Base-by-base conservation (phyloP, 2,888 invertebrate genomes). In the Himalopsyche anomala region DNA sequence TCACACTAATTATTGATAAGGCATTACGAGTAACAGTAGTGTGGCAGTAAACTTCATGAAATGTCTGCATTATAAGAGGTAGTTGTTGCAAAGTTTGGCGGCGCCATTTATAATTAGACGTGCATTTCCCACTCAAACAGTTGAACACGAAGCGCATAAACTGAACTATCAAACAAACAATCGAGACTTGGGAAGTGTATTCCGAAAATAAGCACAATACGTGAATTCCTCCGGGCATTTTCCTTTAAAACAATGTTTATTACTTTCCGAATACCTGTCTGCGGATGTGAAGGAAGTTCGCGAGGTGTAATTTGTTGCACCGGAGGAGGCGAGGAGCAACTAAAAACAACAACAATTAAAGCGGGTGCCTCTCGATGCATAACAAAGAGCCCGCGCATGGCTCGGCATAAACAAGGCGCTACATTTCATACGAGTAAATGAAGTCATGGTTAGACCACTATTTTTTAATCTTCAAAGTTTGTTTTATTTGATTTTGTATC, bases 201-300 rank as follows among this genome's bases (percentile, higher is more conserved):
- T 19, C 19, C 15, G 11, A 28, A 62, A 62, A 62, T 62, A 62
- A 62, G 62, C 11, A 62, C 19, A 8, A 62, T 62, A 62, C 62
- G 62, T 62, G 19, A 62, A 62, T 62, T 62, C 62, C 62, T 19
- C 15, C 62, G 19, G 62, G 62, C 62, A 62, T 62, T 62, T 62
- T 62, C 62, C 19, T 62, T 62, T 62, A 62, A 62, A 62, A 62
- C 62, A 62, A 62, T 62, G 62, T 62, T 62, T 62, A 62, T 62
- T 62, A 62, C 62, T 62, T 62, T 62, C 62, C 4, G 3, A 62
- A 62, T 62, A 62, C 62, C 62, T 62, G 62, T 62, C 62, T n/a
- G 19, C 28, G 28, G 62, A 62, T 19, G 62, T 62, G 8, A 6
- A 62, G 62, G n/a, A 19, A 62, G 62, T 62, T 62, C 11, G 62